These are phyloP conservation scores for Paramuricea clavata DNA, from an alignment of 92 coral and sea anemone genomes.

Conservation along the genomic window DNA sequence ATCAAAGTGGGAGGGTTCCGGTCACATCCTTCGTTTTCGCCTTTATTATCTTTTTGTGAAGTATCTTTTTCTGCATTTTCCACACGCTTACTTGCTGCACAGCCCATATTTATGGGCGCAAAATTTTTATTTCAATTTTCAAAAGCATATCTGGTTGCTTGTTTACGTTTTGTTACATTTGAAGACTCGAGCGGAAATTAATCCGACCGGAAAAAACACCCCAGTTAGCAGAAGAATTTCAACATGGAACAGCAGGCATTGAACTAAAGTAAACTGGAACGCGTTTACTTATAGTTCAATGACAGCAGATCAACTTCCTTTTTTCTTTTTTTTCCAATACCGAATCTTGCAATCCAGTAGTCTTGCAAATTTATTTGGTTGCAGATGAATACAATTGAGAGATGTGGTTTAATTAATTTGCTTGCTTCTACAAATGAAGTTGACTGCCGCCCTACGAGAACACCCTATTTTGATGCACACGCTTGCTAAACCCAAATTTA, in stretches of 20 bases:
- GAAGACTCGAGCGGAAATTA: neutral
- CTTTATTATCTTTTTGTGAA: neutral
- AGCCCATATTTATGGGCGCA: constrained; percentile 5
- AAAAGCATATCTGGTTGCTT: neutral
- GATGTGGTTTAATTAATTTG: too few species aligned
- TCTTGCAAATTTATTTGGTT: too few species aligned
- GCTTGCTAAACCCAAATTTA: neutral
- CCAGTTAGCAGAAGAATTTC: neutral
- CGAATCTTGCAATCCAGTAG: too few species aligned
- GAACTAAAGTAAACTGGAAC: neutral
- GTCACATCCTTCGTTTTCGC: neutral
- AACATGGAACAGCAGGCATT: neutral
- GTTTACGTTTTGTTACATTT: neutral
- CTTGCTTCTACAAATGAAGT: too few species aligned
- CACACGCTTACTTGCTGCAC: constrained; percentile 20
- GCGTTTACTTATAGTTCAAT: too few species aligned
- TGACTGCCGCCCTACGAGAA: too few species aligned
- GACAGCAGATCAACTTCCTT: too few species aligned
- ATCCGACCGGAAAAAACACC: constrained; percentile 27
- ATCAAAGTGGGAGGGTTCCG: neutral
- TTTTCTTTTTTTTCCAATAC: too few species aligned
- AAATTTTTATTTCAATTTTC: neutral
- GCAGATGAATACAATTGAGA: too few species aligned
- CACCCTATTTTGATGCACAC: too few species aligned
- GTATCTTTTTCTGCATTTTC: neutral